Base-by-base conservation (phyloP, 1,140 invertebrate species). In the Listronotus bonariensis region DNA sequence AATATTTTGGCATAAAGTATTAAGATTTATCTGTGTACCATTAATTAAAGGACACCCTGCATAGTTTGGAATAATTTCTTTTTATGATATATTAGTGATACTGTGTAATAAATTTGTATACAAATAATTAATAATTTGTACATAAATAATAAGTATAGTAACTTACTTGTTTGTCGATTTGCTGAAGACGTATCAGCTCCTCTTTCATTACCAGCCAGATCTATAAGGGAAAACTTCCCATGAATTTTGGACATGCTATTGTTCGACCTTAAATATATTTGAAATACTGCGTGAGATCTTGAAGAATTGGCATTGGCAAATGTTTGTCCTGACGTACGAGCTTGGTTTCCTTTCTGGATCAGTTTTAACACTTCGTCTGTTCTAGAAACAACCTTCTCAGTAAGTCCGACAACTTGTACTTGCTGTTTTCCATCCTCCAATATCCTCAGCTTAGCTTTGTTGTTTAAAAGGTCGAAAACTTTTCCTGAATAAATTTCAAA, bases 401-500 rank as follows among this genome's bases (percentile, higher is more conserved):
- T 89, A 34, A 95, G 76, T 31, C 92, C 92, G 6, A 94, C 90
- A 45, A 95, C 87, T 81, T 93, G 90, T 15, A 94, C 91, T 74
- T 84, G 82, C 52, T 89, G 86, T 74, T 92, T 91, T 12, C 88
- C 89, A 78, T 94, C 92, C 76, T 94, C 92, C 7, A 95, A 75
- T 32, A 95, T 90, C 55, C 96, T 85, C 17, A 99, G 81, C 78
- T 98, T 96, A 65, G 90, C 86, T 80, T 99, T 99, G 70, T 95
- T 92, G 69, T 95, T 93, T 59, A 99, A 80, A 41, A 99, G 82
- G 84, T 99, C 98, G 81, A 99, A 96, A 7, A 95, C 92, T 82
- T 89, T 95, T 26, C 91, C 90, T 69, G 91, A 92, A 77, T 95
- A 95, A 53, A 95, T 93, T 79, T 95, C 92, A 79, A 95, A 95